Base-by-base conservation (phyloP, 1,140 invertebrate species). In the Calephelis nemesis region DNA sequence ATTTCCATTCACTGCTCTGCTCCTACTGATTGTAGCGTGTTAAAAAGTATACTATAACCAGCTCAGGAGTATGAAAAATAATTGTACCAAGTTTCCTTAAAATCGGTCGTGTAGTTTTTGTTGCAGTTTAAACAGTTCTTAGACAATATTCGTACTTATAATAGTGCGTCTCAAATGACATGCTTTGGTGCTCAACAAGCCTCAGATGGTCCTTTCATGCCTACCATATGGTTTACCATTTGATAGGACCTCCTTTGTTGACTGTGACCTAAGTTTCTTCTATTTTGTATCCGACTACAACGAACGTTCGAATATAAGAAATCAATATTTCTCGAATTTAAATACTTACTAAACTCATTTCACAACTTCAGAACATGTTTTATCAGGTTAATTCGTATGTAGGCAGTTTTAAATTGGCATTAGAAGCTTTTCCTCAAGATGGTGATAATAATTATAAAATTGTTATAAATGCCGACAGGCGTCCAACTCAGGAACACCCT, bases 201-300 rank as follows among this genome's bases (percentile, higher is more conserved):
- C 7, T 7, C 19, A 39, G 78, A 82, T 72, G 73, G 72, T 6
- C 48, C 68, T 19, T 88, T 79, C 66, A 82, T 83, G 76, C 81
- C 83, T 11, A 88, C 83, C 48, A 92, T 4, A 91, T 92, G 67
- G 77, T 92, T 50, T 85, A 87, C 66, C 85, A 89, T 62, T 64
- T 76, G 52, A 78, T 82, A n/a, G n/a, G n/a, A n/a, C n/a, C n/a
- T n/a, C n/a, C n/a, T n/a, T n/a, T n/a, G n/a, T n/a, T n/a, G n/a
- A n/a, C n/a, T n/a, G 30, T 13, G 79, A 8, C 71, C 69, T n/a
- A 74, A 78, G 75, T 91, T 86, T 76, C 63, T 89, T 9, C 83
- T n/a, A n/a, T n/a, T n/a, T n/a, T n/a, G n/a, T n/a, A n/a, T n/a
- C n/a, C n/a, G 13, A 52, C 49, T 52, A 49, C 13, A 52, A 52